A percentile compares a stretch with the other conserved stretches of the same genome.
Evolutionary conservation across 2,797 vertebrate species (phyloP).

Genomic region (Picus viridis): DNA sequence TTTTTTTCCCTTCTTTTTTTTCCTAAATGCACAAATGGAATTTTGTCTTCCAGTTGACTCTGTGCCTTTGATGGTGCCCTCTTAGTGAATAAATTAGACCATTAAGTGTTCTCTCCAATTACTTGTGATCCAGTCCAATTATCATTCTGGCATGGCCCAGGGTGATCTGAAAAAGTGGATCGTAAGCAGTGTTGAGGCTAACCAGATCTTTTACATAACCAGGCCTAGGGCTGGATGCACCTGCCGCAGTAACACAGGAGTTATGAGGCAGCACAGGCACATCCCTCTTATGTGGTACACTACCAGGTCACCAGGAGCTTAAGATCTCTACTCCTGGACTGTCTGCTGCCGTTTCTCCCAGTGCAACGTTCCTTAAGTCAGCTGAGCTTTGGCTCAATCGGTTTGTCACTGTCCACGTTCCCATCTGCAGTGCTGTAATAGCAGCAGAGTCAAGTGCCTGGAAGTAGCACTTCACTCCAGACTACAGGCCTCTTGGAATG

Average conservation of each 20-base stretch:
- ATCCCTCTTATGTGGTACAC: not conserved
- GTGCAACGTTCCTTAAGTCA: not conserved
- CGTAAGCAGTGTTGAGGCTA: slow-evolving; percentile 33
- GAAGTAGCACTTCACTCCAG: not conserved
- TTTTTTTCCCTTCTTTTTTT: not conserved
- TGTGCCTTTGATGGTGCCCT: not conserved
- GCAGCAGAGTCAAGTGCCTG: not conserved
- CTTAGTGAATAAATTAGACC: slow-evolving; percentile 36
- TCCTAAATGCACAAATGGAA: not conserved
- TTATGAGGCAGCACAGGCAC: rapidly evolving
- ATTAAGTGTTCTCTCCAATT: slow-evolving; percentile 45
- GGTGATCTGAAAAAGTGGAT: slow-evolving; percentile 42
- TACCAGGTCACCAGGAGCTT: not conserved
- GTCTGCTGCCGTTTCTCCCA: not conserved
- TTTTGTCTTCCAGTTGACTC: not conserved
- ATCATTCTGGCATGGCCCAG: slow-evolving; percentile 4
- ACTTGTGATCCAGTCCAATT: slow-evolving; percentile 29
- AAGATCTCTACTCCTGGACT: not conserved
- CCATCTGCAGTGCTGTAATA: not conserved
- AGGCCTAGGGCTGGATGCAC: slow-evolving; percentile 32
- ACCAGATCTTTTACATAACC: slow-evolving; percentile 63
- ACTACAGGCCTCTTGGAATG: slow-evolving; percentile 5
- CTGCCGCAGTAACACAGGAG: slow-evolving; percentile 11
- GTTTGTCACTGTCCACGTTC: not conserved
- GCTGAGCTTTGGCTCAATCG: not conserved